Conservation (phyloP, 2,113 vertebrate species). For the Garra rufa region DNA sequence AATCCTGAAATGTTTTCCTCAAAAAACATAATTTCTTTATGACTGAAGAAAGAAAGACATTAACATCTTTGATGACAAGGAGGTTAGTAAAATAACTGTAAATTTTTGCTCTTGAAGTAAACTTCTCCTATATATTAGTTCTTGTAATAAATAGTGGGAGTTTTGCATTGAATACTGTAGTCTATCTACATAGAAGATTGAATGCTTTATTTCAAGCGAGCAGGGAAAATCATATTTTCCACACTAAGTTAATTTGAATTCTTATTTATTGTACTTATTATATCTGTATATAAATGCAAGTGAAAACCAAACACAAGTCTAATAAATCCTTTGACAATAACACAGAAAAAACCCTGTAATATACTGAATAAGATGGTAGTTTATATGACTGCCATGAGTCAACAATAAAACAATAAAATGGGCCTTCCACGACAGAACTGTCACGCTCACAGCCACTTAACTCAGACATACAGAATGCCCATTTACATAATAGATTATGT, state of each 20-base stretch:
- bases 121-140: no score
- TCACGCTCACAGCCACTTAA: conserved; percentile 47
- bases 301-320: background rate
- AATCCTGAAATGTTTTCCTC: no score
- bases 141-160: background rate
- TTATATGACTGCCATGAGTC: conserved; percentile 36
- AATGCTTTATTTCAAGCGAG: background rate
- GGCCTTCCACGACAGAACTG: conserved; percentile 23
- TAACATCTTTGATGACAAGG: no score
- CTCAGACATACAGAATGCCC: conserved; percentile 44
- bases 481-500: conserved; percentile 57
- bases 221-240: background rate
- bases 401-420: conserved; percentile 27
- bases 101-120: no score
- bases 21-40: no score
- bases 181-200: background rate
- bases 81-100: no score
- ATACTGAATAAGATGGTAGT: conserved; percentile 13
- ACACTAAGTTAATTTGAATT: background rate
- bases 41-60: no score
- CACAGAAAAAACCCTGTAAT: background rate
- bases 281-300: conserved; percentile 11
- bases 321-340: conserved; percentile 29
- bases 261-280: conserved; percentile 18
- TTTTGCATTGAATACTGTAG: background rate